Base-by-base conservation (phyloP, 2,113 vertebrate genomes). In the Trogon melanurus region DNA sequence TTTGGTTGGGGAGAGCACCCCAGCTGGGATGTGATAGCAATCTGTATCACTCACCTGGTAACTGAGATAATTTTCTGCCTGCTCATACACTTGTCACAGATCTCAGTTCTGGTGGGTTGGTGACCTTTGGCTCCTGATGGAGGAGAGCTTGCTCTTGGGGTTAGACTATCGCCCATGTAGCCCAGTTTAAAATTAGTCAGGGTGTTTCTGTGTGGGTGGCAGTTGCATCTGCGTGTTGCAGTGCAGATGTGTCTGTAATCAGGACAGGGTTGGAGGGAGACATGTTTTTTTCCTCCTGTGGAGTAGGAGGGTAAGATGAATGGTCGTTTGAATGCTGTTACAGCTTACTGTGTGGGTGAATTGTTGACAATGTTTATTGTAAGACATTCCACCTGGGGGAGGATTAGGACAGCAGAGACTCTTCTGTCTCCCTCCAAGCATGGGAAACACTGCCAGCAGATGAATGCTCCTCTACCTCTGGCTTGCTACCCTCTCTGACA, bases 301-400 rank as follows among this genome's bases (percentile, higher is more conserved):
- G 72, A 66, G 34, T 54, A 74, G 75, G 61, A 89, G 32, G 20
- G 48, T 74, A 74, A 86, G 60, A 80, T 19, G 47, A 94, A 93
- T 47, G 44, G 51, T 71, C 21, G 6, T 53, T 88, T 80, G 67
- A 95, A 84, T 41, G 76, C 30, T 90, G 60, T 29, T 74, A 70
- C 47, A 93, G 44, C 72, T 95, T 91, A 88, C 72, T 71, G 69
- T 86, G 72, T 86, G 76, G 64, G 76, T 92, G 69, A 93, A 73
- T 71, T 51, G 34, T 56, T 92, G 79, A 66, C 4, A 3, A 27
- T 83, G 51, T 93, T 94, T 88, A 80, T 23, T 92, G 36, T 76
- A 76, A 94, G 82, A 58, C 41, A 29, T 76, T 90, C 47, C 22
- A 92, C 47, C 67, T 89, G 56, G 25, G 18, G 56, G 76, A 90